A percentile compares a stretch with the other conserved stretches of the same genome.
These are phyloP conservation scores for Steinernema feltiae DNA, from an alignment of 1,140 invertebrate species.

Conservation along the genomic window DNA sequence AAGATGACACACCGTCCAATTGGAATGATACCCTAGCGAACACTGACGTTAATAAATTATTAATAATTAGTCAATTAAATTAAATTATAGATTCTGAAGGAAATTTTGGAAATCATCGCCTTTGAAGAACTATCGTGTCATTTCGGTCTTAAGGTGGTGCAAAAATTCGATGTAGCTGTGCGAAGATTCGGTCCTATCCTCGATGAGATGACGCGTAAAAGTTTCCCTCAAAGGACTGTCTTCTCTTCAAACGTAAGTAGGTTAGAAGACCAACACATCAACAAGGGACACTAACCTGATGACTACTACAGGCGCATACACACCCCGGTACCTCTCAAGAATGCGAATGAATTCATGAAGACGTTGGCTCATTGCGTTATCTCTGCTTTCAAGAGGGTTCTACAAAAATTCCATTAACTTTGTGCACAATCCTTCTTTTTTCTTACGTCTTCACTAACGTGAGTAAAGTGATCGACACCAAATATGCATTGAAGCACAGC, in stretches of 20 bases:
- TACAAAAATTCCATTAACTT: slow-evolving; percentile 59
- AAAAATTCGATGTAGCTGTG: slow-evolving; percentile 96
- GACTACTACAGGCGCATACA: slow-evolving; percentile 71
- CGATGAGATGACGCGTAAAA: slow-evolving; percentile 82
- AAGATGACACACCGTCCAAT: no score
- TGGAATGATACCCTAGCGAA: no score
- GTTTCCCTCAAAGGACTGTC: slow-evolving; percentile 73
- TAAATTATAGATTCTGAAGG: no score
- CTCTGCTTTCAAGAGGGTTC: slow-evolving; percentile 72
- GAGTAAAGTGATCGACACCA: slow-evolving; percentile 66
- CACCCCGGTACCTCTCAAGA: slow-evolving; percentile 77
- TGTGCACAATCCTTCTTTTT: slow-evolving; percentile 18
- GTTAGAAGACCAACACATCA: no score
- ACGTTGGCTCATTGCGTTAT: slow-evolving; percentile 70
- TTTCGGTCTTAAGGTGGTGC: slow-evolving; percentile 70
- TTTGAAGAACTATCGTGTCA: slow-evolving; percentile 22
- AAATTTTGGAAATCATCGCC: background rate
- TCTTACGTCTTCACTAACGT: slow-evolving; percentile 68
- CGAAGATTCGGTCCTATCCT: slow-evolving; percentile 84
- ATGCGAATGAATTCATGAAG: slow-evolving; percentile 75
- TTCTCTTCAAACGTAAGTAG: slow-evolving; percentile 67
- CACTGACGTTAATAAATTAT: background rate
- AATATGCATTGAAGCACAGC: slow-evolving; percentile 72
- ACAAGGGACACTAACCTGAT: slow-evolving; percentile 70
- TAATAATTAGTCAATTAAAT: background rate